Percentiles rank a stretch among this genome's conserved stretches.
Conservation (phyloP, 2,888 invertebrate genomes). For the Glomeris marginata region DNA sequence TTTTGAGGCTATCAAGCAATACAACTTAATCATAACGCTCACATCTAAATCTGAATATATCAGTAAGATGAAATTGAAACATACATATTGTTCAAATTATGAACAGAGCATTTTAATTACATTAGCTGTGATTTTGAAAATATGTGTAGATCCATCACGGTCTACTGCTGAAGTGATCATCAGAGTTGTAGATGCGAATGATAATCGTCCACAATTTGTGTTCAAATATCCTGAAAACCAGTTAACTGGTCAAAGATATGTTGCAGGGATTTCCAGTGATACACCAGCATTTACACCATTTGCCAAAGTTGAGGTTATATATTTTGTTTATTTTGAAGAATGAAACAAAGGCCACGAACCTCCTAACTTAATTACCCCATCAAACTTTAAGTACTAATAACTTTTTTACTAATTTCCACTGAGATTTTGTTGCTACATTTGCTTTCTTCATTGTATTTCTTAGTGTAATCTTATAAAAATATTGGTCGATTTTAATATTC, state of each 20-base stretch:
- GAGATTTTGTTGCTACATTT: no score
- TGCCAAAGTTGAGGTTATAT: conserved; percentile 53
- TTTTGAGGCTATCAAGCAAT: conserved; percentile 57
- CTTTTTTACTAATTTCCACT: no score
- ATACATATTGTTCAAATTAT: background rate
- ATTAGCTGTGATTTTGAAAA: background rate
- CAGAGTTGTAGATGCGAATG: conserved; percentile 73
- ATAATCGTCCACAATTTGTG: conserved; percentile 69
- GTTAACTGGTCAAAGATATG: conserved; percentile 48
- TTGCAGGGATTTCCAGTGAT: conserved; percentile 58
- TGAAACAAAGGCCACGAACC: no score
- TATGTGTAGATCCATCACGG: conserved; percentile 19
- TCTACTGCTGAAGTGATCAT: conserved; percentile 46
- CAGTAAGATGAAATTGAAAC: no score
- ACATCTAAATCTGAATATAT: no score
- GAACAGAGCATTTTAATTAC: background rate
- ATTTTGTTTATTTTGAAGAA: no score
- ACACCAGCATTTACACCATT: conserved; percentile 56
- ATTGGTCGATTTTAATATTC: no score
- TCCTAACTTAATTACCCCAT: no score
- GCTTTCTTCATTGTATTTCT: no score
- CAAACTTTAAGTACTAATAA: no score
- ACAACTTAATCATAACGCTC: conserved; percentile 49
- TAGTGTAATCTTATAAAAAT: no score
- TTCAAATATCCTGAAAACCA: conserved; percentile 46